phyloP scores from a whole-genome alignment of 2,888 invertebrate species.

The Parnassius mnemosyne region DNA sequence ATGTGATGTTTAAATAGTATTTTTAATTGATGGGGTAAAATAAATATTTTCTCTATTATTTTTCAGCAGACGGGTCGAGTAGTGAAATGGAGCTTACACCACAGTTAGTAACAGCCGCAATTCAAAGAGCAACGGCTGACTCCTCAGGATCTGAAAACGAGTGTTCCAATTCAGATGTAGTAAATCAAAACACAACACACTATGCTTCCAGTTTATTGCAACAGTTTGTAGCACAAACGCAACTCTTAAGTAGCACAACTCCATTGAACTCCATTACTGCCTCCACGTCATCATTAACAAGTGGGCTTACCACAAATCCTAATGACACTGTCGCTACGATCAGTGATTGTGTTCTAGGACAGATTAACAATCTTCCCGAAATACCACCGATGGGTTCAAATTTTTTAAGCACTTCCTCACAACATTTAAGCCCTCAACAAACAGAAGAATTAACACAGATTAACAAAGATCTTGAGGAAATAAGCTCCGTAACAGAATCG shows the following conservation, averaged over 20 bases:
- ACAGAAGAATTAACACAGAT: conserved; percentile 74
- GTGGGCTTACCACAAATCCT: conserved; percentile 49
- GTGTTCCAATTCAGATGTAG: conserved; percentile 74
- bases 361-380: conserved; percentile 62
- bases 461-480: conserved; percentile 75
- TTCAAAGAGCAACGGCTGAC: conserved; percentile 84
- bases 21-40: neutral
- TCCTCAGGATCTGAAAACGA: conserved; percentile 88
- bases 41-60: conserved; percentile 29
- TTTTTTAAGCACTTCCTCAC: conserved; percentile 54
- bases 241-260: conserved; percentile 80
- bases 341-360: conserved; percentile 65
- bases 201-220: conserved; percentile 88
- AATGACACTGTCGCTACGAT: conserved; percentile 62
- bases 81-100: conserved; percentile 89
- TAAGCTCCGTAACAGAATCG: conserved; percentile 62
- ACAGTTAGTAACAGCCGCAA: conserved; percentile 87
- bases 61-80: conserved; percentile 82
- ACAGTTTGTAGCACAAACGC: conserved; percentile 90
- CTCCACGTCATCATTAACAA: conserved; percentile 47
- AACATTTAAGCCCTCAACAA: conserved; percentile 73
- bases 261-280: conserved; percentile 58
- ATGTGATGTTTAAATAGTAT: too few relatives aligned
- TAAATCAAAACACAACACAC: conserved; percentile 80
- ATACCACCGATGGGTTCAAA: conserved; percentile 62